Evolutionary conservation across 2,888 invertebrate species (phyloP).

Genomic region (Sinhomidia bicolor): DNA sequence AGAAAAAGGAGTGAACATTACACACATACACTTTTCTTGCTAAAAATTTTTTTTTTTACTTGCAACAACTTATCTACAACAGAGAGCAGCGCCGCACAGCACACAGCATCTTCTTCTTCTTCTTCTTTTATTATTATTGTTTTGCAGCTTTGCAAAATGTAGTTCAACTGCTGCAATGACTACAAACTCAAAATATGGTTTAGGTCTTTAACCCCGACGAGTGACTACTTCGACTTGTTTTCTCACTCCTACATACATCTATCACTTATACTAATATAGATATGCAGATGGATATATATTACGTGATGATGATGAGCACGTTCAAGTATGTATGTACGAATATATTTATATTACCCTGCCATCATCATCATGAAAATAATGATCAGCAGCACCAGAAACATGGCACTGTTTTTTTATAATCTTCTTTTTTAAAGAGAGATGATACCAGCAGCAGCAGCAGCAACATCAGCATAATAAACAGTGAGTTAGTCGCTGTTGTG

Average conservation of each 20-base stretch:
- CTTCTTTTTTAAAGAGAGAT: constrained; percentile 2
- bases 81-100: not conserved
- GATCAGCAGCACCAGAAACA: not conserved
- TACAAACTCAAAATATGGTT: constrained; percentile 72
- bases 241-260: constrained; percentile 71
- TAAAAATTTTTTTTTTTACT: too few species aligned
- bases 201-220: constrained; percentile 74
- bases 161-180: constrained; percentile 72
- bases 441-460: too few species aligned
- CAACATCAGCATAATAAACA: constrained; percentile 1
- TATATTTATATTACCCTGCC: not conserved
- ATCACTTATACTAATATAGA: not conserved
- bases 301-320: too few species aligned
- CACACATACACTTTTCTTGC: too few species aligned
- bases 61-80: too few species aligned
- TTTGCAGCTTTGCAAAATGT: constrained; percentile 62
- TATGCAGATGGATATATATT: not conserved
- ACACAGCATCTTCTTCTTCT: too few species aligned
- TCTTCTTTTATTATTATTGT: constrained; percentile 42
- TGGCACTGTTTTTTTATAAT: not conserved
- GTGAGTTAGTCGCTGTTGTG: constrained; percentile 50
- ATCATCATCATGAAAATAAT: constrained; percentile 9
- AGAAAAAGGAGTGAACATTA: too few species aligned
- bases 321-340: not conserved
- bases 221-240: constrained; percentile 72